Evolutionary conservation across 2,797 vertebrate genomes (phyloP).

Genomic region (Tokudaia muenninki): DNA sequence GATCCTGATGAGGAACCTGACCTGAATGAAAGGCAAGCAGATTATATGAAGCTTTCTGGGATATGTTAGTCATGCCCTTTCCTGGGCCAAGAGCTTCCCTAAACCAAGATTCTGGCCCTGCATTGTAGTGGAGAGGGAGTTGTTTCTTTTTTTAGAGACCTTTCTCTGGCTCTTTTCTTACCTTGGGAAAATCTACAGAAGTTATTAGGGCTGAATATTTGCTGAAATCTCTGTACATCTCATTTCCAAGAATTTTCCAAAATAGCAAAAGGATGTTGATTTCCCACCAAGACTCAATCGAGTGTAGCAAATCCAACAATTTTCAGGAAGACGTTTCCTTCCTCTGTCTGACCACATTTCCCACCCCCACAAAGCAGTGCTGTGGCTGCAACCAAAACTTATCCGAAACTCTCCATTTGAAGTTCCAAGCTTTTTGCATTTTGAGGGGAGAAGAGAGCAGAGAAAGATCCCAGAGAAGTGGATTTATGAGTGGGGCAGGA

Average conservation of each 20-base stretch:
- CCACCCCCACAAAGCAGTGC: constrained; percentile 78
- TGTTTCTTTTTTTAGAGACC: neutral
- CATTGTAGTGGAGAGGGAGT: fast-evolving
- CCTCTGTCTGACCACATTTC: constrained; percentile 84
- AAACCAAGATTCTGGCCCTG: neutral
- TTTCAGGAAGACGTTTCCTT: constrained; percentile 86
- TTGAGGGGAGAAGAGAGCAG: constrained; percentile 50
- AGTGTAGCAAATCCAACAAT: constrained; percentile 84
- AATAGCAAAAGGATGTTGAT: constrained; percentile 72
- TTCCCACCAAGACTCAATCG: constrained; percentile 69
- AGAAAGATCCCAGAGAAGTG: neutral
- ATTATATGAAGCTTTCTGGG: constrained; percentile 17
- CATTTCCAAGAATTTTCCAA: constrained; percentile 76
- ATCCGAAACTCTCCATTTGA: constrained; percentile 70
- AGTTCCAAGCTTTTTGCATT: constrained; percentile 47
- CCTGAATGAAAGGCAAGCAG: neutral
- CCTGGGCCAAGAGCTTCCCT: neutral
- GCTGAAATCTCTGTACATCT: constrained; percentile 58
- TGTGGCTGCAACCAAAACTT: constrained; percentile 63
- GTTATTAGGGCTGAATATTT: constrained; percentile 55
- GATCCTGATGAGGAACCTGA: constrained; percentile 40
- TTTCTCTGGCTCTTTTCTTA: neutral
- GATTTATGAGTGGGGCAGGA: neutral
- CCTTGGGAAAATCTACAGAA: constrained; percentile 47
- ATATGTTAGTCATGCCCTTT: neutral